These are phyloP conservation scores for Labrus mixtus DNA, from an alignment of 2,113 vertebrate species.

Conservation along the genomic window DNA sequence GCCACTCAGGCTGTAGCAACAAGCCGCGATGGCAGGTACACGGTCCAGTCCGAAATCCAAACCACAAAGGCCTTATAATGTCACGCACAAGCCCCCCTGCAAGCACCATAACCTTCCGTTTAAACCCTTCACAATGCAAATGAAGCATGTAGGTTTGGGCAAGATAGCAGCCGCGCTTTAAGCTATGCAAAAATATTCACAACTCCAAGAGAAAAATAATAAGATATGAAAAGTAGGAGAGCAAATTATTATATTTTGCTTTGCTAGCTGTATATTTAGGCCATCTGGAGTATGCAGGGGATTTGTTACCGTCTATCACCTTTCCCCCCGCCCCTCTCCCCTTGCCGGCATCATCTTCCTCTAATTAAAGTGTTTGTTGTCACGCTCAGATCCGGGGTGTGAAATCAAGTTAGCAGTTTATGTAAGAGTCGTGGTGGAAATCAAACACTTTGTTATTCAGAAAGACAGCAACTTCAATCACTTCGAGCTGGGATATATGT, in stretches of 20 bases:
- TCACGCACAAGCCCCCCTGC: background rate
- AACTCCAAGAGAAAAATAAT: constrained; percentile 59
- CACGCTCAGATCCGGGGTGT: constrained; percentile 84
- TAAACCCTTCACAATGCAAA: constrained; percentile 62
- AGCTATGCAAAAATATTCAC: constrained; percentile 76
- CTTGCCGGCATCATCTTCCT: constrained; percentile 67
- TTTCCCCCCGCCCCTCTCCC: constrained; percentile 45
- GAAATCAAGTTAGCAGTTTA: constrained; percentile 89
- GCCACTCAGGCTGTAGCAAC: constrained; percentile 35
- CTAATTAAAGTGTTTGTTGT: constrained; percentile 90
- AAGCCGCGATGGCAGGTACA: background rate
- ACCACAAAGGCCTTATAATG: constrained; percentile 45
- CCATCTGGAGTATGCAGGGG: constrained; percentile 65
- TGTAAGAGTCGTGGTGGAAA: constrained; percentile 87
- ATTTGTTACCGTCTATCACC: constrained; percentile 77
- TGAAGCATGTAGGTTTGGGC: constrained; percentile 52
- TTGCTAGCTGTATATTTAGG: constrained; percentile 66
- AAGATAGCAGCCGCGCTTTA: constrained; percentile 59
- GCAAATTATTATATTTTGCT: constrained; percentile 59
- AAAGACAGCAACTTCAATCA: constrained; percentile 87
- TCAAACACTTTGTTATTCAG: constrained; percentile 84
- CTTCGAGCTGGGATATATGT: constrained; percentile 86
- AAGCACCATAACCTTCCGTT: constrained; percentile 1
- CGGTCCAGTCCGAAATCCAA: constrained; percentile 30
- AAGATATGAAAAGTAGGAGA: constrained; percentile 63